A percentile compares a stretch with the other conserved stretches of the same genome.
Evolutionary conservation across 2,888 invertebrate species (phyloP).

Genomic region (Lordiphosa fenestrarum): DNA sequence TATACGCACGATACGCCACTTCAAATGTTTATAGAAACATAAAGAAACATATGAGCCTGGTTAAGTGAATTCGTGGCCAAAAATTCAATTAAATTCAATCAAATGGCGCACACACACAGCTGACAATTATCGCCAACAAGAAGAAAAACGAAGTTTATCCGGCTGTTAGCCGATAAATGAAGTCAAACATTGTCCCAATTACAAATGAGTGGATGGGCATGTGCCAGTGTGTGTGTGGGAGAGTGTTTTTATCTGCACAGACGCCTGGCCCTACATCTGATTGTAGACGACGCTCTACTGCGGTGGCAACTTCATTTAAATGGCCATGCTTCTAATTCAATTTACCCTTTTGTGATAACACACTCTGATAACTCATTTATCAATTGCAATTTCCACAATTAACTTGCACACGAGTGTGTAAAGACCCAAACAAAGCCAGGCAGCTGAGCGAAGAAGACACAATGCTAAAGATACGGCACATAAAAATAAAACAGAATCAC

Average conservation of each 20-base stretch:
- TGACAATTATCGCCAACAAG: constrained; percentile 42
- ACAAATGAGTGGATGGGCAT: constrained; percentile 10
- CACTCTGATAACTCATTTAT: constrained; percentile 30
- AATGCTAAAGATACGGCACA: constrained; percentile 15
- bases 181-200: constrained; percentile 63
- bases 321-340: constrained; percentile 57
- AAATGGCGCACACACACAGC: constrained; percentile 32
- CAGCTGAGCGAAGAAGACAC: neutral
- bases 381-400: constrained; percentile 49
- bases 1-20: constrained; percentile 49
- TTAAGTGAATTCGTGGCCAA: constrained; percentile 18
- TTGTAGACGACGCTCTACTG: neutral
- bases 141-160: constrained; percentile 27
- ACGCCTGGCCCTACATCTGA: constrained; percentile 5
- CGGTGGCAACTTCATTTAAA: constrained; percentile 33
- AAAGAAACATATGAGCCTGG: constrained; percentile 3
- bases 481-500: constrained; percentile 27
- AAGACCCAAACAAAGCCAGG: constrained; percentile 30
- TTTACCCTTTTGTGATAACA: constrained; percentile 48
- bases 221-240: constrained; percentile 5
- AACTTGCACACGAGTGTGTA: constrained; percentile 19
- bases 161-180: constrained; percentile 27
- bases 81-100: constrained; percentile 43
- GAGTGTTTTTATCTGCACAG: constrained; percentile 13
- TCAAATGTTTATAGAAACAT: constrained; percentile 25